Conservation (phyloP, 37 sponge, comb jelly and placozoan species). For the Axinella damicornis region DNA sequence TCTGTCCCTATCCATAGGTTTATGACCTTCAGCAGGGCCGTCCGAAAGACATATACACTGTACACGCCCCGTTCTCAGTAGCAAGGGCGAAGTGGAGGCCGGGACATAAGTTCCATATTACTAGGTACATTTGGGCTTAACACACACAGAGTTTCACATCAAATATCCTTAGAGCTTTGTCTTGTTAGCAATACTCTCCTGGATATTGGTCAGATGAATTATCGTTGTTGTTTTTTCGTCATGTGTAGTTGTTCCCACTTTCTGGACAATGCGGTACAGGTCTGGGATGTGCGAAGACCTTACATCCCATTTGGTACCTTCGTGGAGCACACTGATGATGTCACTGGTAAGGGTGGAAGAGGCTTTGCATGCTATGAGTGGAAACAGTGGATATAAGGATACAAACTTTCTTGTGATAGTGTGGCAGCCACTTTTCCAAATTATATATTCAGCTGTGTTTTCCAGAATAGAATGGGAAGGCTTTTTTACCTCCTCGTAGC, state of each 20-base stretch:
- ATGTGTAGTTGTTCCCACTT: slow-evolving; percentile 72
- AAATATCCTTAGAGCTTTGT: too few relatives aligned
- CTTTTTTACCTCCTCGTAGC: too few relatives aligned
- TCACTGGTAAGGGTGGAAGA: slow-evolving; percentile 63
- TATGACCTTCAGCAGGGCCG: slow-evolving; percentile 52
- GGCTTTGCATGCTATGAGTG: too few relatives aligned
- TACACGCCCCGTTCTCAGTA: slow-evolving; percentile 66
- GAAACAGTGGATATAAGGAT: too few relatives aligned
- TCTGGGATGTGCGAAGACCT: slow-evolving; percentile 79
- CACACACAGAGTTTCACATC: too few relatives aligned
- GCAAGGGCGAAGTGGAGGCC: slow-evolving; percentile 79
- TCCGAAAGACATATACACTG: slow-evolving; percentile 46
- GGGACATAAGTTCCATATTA: slow-evolving; percentile 43
- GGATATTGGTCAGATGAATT: too few relatives aligned
- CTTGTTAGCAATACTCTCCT: too few relatives aligned
- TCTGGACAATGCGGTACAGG: slow-evolving; percentile 68
- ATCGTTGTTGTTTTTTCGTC: too few relatives aligned
- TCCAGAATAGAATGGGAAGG: too few relatives aligned
- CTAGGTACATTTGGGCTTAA: slow-evolving; percentile 66
- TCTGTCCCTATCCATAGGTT: slow-evolving; percentile 27
- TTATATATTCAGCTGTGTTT: too few relatives aligned
- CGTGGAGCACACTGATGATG: slow-evolving; percentile 77
- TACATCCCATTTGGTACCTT: slow-evolving; percentile 84
- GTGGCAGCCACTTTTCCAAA: too few relatives aligned
- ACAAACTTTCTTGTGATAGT: too few relatives aligned